Conservation (phyloP, 1,140 invertebrate species). For the Acyrthosiphon pisum region DNA sequence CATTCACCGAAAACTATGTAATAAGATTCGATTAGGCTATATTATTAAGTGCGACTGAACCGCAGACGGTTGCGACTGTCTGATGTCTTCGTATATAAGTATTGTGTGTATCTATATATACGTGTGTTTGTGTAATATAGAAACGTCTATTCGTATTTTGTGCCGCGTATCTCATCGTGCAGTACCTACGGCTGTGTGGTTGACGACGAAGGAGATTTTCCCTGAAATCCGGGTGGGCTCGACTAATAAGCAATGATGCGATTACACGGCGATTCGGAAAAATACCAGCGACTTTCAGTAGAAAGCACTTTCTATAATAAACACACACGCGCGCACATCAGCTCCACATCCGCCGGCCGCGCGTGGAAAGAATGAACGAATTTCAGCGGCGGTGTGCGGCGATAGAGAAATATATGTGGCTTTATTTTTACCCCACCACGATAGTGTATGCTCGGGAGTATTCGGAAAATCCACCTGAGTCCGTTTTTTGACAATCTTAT, state of each 20-base stretch:
- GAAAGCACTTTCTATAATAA: not conserved
- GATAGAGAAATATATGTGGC: not conserved
- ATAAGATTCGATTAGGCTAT: not conserved
- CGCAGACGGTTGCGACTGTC: not conserved
- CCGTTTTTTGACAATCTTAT: conserved; percentile 28
- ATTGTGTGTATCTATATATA: not conserved
- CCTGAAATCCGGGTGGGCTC: not conserved
- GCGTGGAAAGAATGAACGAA: not conserved
- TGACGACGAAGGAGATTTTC: not conserved
- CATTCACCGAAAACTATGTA: not conserved
- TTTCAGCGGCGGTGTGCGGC: no score
- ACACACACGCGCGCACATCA: not conserved
- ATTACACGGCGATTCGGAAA: not conserved
- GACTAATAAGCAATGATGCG: not conserved
- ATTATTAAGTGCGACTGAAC: not conserved
- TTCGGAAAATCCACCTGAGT: conserved; percentile 23
- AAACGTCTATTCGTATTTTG: not conserved
- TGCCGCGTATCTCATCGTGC: not conserved
- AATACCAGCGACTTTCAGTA: not conserved
- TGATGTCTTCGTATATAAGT: not conserved
- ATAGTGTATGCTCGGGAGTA: not conserved
- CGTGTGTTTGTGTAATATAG: not conserved
- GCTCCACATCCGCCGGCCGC: no score
- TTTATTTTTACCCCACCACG: not conserved
- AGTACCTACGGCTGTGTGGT: not conserved